Conservation (phyloP, 1,140 invertebrate species). For the Augochlora pura region DNA sequence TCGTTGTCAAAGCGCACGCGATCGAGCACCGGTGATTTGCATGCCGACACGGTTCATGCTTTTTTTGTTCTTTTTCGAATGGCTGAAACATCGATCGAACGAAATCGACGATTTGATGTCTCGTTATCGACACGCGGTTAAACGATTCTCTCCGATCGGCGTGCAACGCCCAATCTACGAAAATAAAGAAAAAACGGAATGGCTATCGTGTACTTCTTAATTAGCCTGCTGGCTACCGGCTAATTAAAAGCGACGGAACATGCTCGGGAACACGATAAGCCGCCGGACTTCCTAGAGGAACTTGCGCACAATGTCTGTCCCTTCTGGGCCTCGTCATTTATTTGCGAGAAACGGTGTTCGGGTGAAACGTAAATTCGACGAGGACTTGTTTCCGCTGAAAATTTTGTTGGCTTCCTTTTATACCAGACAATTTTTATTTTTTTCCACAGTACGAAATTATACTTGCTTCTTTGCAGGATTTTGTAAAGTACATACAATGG, state of each 20-base stretch:
- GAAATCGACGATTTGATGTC: constrained; percentile 6
- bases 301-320: neutral
- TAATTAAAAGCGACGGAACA: constrained; percentile 9
- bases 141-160: neutral
- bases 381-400: no score
- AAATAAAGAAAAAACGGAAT: neutral
- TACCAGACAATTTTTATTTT: no score
- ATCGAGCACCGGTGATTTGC: neutral
- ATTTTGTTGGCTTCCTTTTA: no score
- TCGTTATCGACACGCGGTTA: constrained; percentile 18
- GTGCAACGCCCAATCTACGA: neutral
- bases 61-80: neutral
- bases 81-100: neutral
- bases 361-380: no score
- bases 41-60: neutral
- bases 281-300: neutral
- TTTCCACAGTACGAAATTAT: no score
- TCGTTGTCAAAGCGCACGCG: neutral
- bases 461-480: no score
- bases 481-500: no score
- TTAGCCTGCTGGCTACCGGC: neutral
- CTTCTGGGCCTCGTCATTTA: neutral
- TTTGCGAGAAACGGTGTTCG: neutral
- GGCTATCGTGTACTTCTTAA: constrained; percentile 14
- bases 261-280: neutral